Evolutionary conservation across 1,140 invertebrate genomes (phyloP), one percentile per base, ranked within the genome.

Genomic region (Cecropterus lyciades): DNA sequence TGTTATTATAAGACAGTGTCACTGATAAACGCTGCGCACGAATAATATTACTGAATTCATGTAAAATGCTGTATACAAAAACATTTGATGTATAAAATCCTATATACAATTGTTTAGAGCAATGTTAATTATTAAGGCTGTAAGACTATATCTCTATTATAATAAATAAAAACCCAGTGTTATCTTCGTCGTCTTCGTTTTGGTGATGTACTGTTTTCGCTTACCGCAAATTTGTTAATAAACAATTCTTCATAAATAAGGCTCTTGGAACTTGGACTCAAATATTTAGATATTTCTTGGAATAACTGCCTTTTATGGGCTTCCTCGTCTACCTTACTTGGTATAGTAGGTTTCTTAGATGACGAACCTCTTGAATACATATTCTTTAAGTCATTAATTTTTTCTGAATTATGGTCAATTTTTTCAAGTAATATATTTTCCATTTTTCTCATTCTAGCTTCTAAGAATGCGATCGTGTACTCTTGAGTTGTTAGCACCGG

Each of bases 181-280:
- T 53, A 55, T 69, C 62, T 76, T 59, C 75, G 63, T 20, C 70
- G 62, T 70, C 75, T 83, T 37, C 30, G 56, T 20, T 62, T 65
- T 20, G 60, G 42, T 30, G 70, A 51, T 37, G 40, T 48, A 13
- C 37, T 64, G 7, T 52, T 30, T 9, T 69, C 27, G 20, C 73
- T 69, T 46, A 77, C 53, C 27, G 65, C 51, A 81, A 63, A 85
- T 70, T 85, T 86, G 69, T 84, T 80, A 49, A 91, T 79, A 66
- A 91, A 91, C 24, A 91, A 70, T 70, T 91, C 89, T 75, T 91
- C 86, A 78, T 88, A 91, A 33, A 91, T 62, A 53, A 80, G 63
- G 72, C 75, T 89, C 43, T 84, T 90, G 9, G 74, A 64, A 69
- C 74, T 67, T 24, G 80, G 73, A 70, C 79, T 88, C 56, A 90